phyloP scores from a whole-genome alignment of 2,888 invertebrate genomes.

The Dorcus hopei region DNA sequence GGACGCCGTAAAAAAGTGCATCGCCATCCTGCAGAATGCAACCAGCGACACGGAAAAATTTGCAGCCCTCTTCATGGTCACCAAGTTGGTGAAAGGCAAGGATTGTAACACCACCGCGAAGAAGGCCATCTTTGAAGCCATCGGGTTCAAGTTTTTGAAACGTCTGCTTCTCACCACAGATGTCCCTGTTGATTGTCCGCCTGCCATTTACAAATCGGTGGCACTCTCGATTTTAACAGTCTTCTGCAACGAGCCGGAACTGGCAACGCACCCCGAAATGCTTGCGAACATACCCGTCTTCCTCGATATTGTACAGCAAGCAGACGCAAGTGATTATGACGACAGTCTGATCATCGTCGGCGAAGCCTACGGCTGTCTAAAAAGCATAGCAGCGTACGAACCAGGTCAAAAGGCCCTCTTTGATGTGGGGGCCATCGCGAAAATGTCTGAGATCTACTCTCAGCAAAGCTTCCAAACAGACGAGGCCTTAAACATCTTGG shows the following conservation, averaged over 20 bases:
- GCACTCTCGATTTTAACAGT: conserved; percentile 83
- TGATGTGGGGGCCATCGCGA: conserved; percentile 72
- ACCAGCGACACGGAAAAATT: conserved; percentile 87
- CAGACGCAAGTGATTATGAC: conserved; percentile 81
- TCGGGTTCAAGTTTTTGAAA: conserved; percentile 83
- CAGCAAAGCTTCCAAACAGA: conserved; percentile 88
- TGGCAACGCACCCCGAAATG: conserved; percentile 81
- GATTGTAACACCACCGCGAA: conserved; percentile 71
- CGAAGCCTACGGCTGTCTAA: conserved; percentile 80
- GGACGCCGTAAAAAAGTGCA: conserved; percentile 82
- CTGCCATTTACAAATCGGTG: conserved; percentile 86
- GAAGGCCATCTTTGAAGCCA: conserved; percentile 80
- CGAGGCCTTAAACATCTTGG: conserved; percentile 78
- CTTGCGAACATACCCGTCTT: conserved; percentile 78
- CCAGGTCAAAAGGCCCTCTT: conserved; percentile 78
- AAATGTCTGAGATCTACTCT: conserved; percentile 82
- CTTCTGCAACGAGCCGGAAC: conserved; percentile 77
- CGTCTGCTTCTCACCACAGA: conserved; percentile 72
- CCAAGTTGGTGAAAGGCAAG: conserved; percentile 81
- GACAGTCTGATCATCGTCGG: conserved; percentile 83
- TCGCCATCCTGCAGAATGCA: conserved; percentile 73
- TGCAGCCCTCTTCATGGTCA: conserved; percentile 87
- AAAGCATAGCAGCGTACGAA: conserved; percentile 74
- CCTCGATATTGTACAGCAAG: conserved; percentile 78
- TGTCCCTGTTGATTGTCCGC: conserved; percentile 83